These are phyloP conservation scores for Propithecus coquereli DNA, from an alignment of 2,113 vertebrate species.

Conservation along the genomic window DNA sequence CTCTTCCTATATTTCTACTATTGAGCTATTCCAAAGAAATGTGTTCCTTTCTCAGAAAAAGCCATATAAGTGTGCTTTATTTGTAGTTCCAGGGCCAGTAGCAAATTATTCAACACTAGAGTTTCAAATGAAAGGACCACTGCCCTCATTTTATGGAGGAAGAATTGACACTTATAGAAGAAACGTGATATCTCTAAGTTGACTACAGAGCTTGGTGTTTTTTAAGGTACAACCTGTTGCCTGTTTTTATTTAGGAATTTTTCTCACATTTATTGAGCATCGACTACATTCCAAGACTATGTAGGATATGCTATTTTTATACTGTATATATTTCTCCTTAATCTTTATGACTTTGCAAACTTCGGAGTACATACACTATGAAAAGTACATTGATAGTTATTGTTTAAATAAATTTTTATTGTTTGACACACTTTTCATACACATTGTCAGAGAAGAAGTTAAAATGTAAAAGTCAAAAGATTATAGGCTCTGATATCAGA, in stretches of 20 bases:
- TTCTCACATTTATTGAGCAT: neutral
- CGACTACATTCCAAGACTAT: neutral
- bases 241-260: neutral
- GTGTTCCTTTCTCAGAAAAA: neutral
- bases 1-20: neutral
- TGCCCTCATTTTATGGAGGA: neutral
- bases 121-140: neutral
- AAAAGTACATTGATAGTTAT: neutral
- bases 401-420: neutral
- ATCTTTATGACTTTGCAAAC: neutral
- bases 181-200: neutral
- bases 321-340: neutral
- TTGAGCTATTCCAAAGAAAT: constrained; percentile 5
- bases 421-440: neutral
- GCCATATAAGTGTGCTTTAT: neutral
- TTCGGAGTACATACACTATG: neutral
- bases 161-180: neutral
- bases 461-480: neutral
- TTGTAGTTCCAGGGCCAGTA: neutral
- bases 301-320: neutral
- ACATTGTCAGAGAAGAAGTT: neutral
- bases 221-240: neutral
- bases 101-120: neutral
- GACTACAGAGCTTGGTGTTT: neutral
- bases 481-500: neutral